Conservation (phyloP, 2,797 vertebrate genomes). For the Rhinichthys osculus region DNA sequence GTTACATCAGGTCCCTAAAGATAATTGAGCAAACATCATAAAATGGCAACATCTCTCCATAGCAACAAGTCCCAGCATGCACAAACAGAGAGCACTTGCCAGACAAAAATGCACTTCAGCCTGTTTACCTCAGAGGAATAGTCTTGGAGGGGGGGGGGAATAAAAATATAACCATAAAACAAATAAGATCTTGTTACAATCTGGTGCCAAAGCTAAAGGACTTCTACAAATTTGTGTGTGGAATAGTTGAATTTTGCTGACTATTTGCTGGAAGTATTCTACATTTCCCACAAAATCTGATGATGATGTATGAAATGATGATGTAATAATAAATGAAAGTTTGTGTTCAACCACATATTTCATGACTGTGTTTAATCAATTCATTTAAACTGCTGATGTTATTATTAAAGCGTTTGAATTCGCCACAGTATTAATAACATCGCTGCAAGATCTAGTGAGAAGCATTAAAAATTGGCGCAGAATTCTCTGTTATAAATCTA, state of each 20-base stretch:
- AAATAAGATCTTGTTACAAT: not conserved
- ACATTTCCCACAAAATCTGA: not conserved
- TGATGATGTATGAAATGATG: no score
- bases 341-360: not conserved
- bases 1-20: slow-evolving; percentile 52
- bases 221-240: no score
- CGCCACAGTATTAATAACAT: no score
- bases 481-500: no score
- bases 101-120: slow-evolving; percentile 42
- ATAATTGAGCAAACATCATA: slow-evolving; percentile 61
- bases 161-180: slow-evolving; percentile 10
- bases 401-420: no score
- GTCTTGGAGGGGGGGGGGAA: not conserved
- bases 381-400: not conserved
- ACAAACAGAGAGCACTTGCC: slow-evolving; percentile 39
- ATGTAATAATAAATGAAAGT: not conserved
- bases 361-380: not conserved
- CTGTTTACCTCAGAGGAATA: slow-evolving; percentile 18
- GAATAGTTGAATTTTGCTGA: no score
- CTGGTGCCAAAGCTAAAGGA: not conserved
- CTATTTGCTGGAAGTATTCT: no score
- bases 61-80: slow-evolving; percentile 58
- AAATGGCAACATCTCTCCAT: slow-evolving; percentile 61
- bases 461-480: no score
- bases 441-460: no score